Base-by-base conservation (phyloP, 1,140 invertebrate species). In the Hetaerina americana region DNA sequence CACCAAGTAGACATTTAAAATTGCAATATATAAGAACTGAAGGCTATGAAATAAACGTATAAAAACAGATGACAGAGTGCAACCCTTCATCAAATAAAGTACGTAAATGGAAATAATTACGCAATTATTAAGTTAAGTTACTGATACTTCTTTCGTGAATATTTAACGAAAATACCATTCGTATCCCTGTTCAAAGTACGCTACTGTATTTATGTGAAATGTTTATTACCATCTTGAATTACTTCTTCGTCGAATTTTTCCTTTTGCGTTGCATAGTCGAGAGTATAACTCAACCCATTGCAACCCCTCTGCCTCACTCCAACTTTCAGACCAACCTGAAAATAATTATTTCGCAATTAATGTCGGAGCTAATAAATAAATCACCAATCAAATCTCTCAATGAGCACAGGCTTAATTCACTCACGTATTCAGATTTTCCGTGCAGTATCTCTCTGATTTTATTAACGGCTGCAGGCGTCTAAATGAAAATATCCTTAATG, bases 221-320 rank as follows among this genome's bases (percentile, higher is more conserved):
- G n/a, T n/a, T n/a, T n/a, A n/a, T n/a, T 81, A 87, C 95, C 96
- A 86, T 98, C 96, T 85, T 98, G 96, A 70, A 91, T 77, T 0
- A 99, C 97, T 87, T 97, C 95, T 84, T 99, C 97, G 82, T 99
- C 98, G 78, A 98, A 87, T 84, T 95, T 92, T 78, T 88, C 92
- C 82, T 98, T 99, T 75, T 91, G 86, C 75, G 82, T 87, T 1
- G 93, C 94, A 88, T 98, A 99, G 78, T 99, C 93, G 68, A 99
- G 83, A 10, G 94, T 98, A 77, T 99, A 99, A 75, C 96, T 97
- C 3, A 99, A 82, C 3, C 98, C 98, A 85, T 99, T 99, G 79
- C 98, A 99, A 10, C 98, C 98, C 76, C 96, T 85, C 81, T 98
- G 96, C 75, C 91, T 87, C 0, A 99, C 97, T 71, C 97, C 96